Percentiles rank a stretch among this genome's conserved stretches.
Evolutionary conservation across 2,888 invertebrate genomes (phyloP).

Genomic region (Machimus rusticus): DNA sequence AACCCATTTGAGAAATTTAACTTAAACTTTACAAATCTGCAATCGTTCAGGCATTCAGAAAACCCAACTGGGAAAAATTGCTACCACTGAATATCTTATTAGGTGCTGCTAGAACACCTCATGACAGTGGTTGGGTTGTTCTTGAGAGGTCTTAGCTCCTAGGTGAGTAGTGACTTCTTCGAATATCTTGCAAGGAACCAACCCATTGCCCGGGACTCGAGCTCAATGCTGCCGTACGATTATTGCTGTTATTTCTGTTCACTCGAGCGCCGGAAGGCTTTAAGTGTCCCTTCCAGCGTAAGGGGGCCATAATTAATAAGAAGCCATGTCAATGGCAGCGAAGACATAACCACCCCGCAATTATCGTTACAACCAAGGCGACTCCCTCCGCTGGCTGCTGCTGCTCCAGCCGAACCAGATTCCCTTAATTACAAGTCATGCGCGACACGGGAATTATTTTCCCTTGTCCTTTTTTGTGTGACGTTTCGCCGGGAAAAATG

Average conservation of each 20-base stretch:
- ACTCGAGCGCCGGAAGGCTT: background rate
- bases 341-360: slow-evolving; percentile 9
- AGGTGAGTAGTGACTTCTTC: background rate
- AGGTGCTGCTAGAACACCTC: background rate
- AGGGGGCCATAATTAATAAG: slow-evolving; percentile 21
- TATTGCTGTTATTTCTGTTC: background rate
- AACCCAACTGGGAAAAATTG: background rate
- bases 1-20: no score
- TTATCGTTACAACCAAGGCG: slow-evolving; percentile 8
- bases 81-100: background rate
- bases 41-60: background rate
- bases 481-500: slow-evolving; percentile 7
- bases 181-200: background rate
- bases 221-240: background rate
- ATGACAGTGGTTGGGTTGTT: background rate
- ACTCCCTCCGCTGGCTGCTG: background rate
- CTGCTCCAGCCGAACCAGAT: slow-evolving; percentile 2
- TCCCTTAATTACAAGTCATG: slow-evolving; percentile 40
- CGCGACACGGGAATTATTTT: slow-evolving; percentile 34
- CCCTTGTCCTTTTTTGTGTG: background rate
- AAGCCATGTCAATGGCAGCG: slow-evolving; percentile 23
- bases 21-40: no score
- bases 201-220: background rate
- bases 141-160: background rate
- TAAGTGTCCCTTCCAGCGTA: background rate